phyloP scores from a whole-genome alignment of 2,113 vertebrate genomes.

The Myrmecobius fasciatus region DNA sequence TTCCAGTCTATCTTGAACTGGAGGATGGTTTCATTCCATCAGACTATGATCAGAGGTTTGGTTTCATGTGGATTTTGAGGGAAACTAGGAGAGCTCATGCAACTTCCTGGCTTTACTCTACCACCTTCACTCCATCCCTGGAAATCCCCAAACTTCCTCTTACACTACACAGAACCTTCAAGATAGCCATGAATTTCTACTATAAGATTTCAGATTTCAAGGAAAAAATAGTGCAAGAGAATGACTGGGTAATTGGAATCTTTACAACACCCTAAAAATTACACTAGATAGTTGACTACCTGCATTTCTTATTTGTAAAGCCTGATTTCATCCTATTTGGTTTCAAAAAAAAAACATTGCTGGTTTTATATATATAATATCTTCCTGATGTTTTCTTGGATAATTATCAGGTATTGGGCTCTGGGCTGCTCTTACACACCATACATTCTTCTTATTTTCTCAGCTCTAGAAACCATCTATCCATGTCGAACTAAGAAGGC shows the following conservation, averaged over 20 bases:
- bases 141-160: too few species aligned
- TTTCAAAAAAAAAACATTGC: too few species aligned
- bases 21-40: too few species aligned
- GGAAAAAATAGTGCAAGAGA: not conserved
- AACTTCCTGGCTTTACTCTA: too few species aligned
- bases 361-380: not conserved
- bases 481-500: conserved; percentile 45
- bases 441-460: conserved; percentile 43
- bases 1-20: too few species aligned
- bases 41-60: too few species aligned
- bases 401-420: conserved; percentile 41
- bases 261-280: not conserved
- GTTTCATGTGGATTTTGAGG: too few species aligned
- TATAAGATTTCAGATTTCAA: not conserved
- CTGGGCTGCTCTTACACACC: not conserved
- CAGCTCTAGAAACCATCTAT: conserved; percentile 63
- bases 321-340: not conserved
- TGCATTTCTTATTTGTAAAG: conserved; percentile 15
- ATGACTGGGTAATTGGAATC: not conserved
- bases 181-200: not conserved
- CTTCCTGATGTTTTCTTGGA: conserved; percentile 34
- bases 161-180: not conserved
- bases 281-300: not conserved
- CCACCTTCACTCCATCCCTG: too few species aligned
- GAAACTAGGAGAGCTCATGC: too few species aligned